Percentiles rank a stretch among this genome's conserved stretches.
Conservation (phyloP, 2,888 invertebrate genomes). For the Drosophila infuscata region DNA sequence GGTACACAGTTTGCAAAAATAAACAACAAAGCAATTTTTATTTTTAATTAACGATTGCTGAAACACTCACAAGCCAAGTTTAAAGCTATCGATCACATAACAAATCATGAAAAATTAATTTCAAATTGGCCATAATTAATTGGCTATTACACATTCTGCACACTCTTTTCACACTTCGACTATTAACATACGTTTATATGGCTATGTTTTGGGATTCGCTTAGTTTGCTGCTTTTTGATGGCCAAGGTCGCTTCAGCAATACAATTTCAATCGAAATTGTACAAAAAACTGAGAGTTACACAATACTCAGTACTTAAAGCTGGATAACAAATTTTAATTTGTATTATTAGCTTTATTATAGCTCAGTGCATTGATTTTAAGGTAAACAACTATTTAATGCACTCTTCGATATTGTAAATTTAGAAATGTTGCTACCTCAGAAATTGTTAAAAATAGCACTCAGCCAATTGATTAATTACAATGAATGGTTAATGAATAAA, state of each 20-base stretch:
- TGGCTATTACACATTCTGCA: conserved; percentile 14
- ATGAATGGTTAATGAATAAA: neutral
- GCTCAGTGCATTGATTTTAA: conserved; percentile 10
- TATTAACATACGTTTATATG: neutral
- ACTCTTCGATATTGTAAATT: conserved; percentile 14
- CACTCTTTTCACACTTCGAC: conserved; percentile 1
- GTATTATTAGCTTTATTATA: conserved; percentile 17
- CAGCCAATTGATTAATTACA: neutral
- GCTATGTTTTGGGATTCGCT: neutral
- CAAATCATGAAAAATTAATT: conserved; percentile 35
- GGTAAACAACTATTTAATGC: conserved; percentile 3
- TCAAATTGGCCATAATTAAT: conserved; percentile 35
- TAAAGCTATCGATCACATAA: neutral
- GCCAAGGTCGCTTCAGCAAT: conserved; percentile 42
- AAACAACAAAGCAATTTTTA: conserved; percentile 16
- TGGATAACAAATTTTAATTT: too few species aligned
- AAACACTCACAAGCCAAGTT: neutral
- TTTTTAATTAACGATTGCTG: conserved; percentile 26
- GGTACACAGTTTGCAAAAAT: too few species aligned
- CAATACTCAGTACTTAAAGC: neutral
- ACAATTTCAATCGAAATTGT: conserved; percentile 4
- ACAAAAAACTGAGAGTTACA: conserved; percentile 1
- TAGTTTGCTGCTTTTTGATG: conserved; percentile 17
- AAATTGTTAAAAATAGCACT: neutral
- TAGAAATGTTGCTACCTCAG: conserved; percentile 13